A percentile compares a stretch with the other conserved stretches of the same genome.
phyloP scores from a whole-genome alignment of 2,113 vertebrate species.

The Piaya cayana region DNA sequence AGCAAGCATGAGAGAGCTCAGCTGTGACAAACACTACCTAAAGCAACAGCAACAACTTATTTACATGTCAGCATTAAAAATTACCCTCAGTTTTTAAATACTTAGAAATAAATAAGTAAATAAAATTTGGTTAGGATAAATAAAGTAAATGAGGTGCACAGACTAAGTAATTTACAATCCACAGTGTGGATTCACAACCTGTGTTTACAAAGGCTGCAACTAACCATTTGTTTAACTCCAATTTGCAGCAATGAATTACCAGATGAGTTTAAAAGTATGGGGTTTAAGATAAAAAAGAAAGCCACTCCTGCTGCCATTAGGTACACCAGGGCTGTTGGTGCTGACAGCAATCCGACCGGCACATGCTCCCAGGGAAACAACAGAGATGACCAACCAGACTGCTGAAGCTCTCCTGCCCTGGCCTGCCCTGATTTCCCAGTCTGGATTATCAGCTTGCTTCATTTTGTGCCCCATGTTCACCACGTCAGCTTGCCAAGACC shows the following conservation, averaged over 20 bases:
- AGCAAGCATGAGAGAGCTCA: neutral
- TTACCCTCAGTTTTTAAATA: neutral
- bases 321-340: neutral
- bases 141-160: neutral
- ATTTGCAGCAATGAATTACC: neutral
- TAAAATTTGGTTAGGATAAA: neutral
- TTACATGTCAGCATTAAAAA: neutral
- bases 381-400: fast-evolving
- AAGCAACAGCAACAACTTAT: neutral
- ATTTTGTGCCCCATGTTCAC: fast-evolving
- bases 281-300: neutral
- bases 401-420: neutral
- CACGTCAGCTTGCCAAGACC: fast-evolving
- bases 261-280: neutral
- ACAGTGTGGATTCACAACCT: neutral
- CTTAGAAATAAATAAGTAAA: neutral
- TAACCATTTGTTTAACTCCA: neutral
- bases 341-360: fast-evolving
- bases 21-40: neutral
- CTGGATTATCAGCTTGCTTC: neutral
- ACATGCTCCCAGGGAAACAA: neutral
- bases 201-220: neutral
- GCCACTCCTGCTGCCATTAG: fast-evolving
- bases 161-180: neutral
- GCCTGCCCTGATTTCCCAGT: fast-evolving